Percentiles rank a stretch among this genome's conserved stretches.
phyloP scores from a whole-genome alignment of 2,797 vertebrate species.

The Rhadinocentrus ornatus region DNA sequence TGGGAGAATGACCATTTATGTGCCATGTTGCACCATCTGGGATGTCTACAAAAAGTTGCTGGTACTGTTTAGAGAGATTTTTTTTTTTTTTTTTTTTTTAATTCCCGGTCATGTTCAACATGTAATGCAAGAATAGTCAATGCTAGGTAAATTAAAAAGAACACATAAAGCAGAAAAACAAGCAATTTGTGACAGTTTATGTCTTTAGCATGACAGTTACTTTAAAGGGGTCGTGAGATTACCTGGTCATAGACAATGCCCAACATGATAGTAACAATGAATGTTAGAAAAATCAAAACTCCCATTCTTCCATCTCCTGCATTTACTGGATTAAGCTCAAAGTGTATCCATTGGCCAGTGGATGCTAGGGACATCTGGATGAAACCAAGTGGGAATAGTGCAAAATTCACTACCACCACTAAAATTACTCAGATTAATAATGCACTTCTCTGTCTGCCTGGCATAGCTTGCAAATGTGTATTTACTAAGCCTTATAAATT shows the following conservation, averaged over 20 bases:
- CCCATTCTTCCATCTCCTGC: background rate
- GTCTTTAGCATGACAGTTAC: background rate
- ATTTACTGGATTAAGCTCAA: background rate
- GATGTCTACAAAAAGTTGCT: background rate
- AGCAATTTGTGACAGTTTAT: background rate
- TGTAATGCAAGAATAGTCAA: background rate
- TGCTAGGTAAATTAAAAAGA: too few relatives aligned
- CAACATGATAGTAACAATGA: background rate
- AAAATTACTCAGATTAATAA: background rate
- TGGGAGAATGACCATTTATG: too few relatives aligned
- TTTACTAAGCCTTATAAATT: background rate
- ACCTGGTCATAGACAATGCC: background rate
- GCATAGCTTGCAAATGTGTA: background rate
- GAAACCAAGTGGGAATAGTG: conserved; percentile 7
- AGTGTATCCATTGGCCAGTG: background rate
- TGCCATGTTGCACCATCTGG: too few relatives aligned
- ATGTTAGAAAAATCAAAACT: background rate
- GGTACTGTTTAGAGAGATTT: background rate
- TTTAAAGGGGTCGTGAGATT: background rate
- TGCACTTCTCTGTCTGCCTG: background rate
- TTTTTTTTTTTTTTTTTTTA: too few relatives aligned
- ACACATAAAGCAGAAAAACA: background rate
- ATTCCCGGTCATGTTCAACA: too few relatives aligned
- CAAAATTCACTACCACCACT: background rate
- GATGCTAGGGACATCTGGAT: background rate